Evolutionary conservation across 2,888 invertebrate genomes (phyloP), one percentile per base, ranked within the genome.

Genomic region (Papilio elwesi): DNA sequence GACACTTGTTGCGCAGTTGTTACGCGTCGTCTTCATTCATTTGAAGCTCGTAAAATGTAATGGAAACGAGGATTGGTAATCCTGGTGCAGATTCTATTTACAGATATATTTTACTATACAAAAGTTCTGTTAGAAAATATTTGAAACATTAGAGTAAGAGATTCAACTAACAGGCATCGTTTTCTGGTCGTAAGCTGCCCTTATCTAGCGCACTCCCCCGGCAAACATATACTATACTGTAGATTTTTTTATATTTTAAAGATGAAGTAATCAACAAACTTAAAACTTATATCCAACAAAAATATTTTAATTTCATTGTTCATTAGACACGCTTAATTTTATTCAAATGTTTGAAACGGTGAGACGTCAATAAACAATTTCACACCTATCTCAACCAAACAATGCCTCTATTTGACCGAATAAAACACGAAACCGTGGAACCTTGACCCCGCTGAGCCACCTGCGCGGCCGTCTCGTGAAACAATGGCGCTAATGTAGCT

Each of bases 401-500:
- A 66, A 66, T 66, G 71, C 55, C 49, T 57, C 49, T 65, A 38
- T 59, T 66, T 51, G 43, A 49, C 66, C 70, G 57, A 71, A 71
- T 71, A 48, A 59, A 59, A 66, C 52, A 67, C 62, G 67, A 52
- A 55, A 47, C 52, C 13, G 59, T 71, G 13, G 62, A 67, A 55
- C 73, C 69, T 69, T 73, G 68, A 69, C 73, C 69, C 52, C 51
- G 26, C 38, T 16, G 55, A 63, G 68, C 55, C 71, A 74, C 68
- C 68, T 59, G 74, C 47, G 59, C 74, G 67, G 73, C 63, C 62
- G 36, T 65, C 79, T 69, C 74, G 76, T 78, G 77, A 86, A 83
- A 87, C 87, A 87, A 87, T 87, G 71, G 83, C 76, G 77, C 83
- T 87, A 87, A 87, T 86, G 82, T 80, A 75, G 79, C 75, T 76